Conservation (phyloP, 1,140 invertebrate species). For the Acyrthosiphon pisum region DNA sequence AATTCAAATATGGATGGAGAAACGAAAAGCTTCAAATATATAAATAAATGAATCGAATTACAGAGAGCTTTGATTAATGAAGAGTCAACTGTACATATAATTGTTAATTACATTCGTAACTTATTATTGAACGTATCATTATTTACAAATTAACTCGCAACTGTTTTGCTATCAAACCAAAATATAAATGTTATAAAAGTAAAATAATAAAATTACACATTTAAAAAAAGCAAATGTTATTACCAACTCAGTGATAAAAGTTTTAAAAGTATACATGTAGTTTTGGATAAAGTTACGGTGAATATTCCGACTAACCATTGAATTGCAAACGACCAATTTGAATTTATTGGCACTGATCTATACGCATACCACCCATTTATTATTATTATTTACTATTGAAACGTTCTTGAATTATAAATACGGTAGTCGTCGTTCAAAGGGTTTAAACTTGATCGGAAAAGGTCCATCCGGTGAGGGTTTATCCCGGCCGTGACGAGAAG, state of each 20-base stretch:
- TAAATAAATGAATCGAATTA: not conserved
- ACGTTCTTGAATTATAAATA: not conserved
- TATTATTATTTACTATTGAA: not conserved
- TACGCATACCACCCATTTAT: not conserved
- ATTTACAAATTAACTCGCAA: not conserved
- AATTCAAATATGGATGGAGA: no score
- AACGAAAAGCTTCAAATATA: no score
- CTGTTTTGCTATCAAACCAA: not conserved
- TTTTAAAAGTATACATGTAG: not conserved
- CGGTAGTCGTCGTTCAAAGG: not conserved
- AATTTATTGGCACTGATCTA: not conserved
- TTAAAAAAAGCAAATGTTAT: not conserved
- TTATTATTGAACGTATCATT: not conserved
- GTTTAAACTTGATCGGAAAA: constrained; percentile 16
- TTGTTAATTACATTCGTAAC: not conserved
- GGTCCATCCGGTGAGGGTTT: not conserved
- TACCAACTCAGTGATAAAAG: not conserved
- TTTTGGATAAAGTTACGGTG: not conserved
- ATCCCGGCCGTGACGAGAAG: not conserved
- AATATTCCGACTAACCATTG: not conserved
- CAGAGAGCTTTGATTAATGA: not conserved
- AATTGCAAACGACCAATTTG: not conserved
- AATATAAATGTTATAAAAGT: not conserved
- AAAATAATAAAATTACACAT: not conserved
- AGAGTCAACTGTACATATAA: not conserved